A percentile compares a stretch with the other conserved stretches of the same genome.
These are phyloP conservation scores for Lasioglossum leucozonium DNA, from an alignment of 2,888 invertebrate genomes.

Conservation along the genomic window DNA sequence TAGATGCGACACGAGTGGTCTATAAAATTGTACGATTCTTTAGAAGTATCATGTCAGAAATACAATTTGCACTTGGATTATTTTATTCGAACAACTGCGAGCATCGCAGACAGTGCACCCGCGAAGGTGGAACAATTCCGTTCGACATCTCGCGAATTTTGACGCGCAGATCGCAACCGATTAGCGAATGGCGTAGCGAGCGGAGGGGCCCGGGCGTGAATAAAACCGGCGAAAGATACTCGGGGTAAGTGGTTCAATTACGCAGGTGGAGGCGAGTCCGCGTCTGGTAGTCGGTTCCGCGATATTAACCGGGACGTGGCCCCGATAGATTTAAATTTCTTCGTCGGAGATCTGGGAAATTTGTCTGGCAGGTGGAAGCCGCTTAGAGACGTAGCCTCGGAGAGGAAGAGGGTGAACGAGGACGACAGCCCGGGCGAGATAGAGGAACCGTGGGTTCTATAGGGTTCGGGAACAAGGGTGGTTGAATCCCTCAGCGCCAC, in stretches of 20 bases:
- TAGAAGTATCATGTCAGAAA: not conserved
- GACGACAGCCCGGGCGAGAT: slow-evolving; percentile 52
- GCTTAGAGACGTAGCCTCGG: slow-evolving; percentile 53
- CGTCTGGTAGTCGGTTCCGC: slow-evolving; percentile 43
- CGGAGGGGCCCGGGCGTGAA: not conserved
- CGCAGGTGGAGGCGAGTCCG: slow-evolving; percentile 31
- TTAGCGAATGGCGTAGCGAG: not conserved
- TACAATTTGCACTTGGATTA: not conserved
- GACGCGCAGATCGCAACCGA: not conserved
- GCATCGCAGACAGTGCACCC: not conserved
- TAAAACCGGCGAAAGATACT: not conserved
- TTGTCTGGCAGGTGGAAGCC: slow-evolving; percentile 66
- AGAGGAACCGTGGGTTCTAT: slow-evolving; percentile 55
- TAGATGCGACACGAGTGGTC: not conserved
- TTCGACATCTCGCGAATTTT: not conserved
- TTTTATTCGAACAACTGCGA: not conserved
- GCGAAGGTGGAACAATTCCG: not conserved
- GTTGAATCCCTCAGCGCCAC: slow-evolving; percentile 77
- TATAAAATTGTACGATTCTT: not conserved
- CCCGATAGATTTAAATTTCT: slow-evolving; percentile 70
- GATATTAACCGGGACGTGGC: slow-evolving; percentile 58
- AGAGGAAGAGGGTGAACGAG: slow-evolving; percentile 37
- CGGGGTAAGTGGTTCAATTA: slow-evolving; percentile 45
- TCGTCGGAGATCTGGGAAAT: slow-evolving; percentile 49
- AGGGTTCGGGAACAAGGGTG: slow-evolving; percentile 68